Conservation (phyloP, 2,113 vertebrate species). For the Plecotus auritus region DNA sequence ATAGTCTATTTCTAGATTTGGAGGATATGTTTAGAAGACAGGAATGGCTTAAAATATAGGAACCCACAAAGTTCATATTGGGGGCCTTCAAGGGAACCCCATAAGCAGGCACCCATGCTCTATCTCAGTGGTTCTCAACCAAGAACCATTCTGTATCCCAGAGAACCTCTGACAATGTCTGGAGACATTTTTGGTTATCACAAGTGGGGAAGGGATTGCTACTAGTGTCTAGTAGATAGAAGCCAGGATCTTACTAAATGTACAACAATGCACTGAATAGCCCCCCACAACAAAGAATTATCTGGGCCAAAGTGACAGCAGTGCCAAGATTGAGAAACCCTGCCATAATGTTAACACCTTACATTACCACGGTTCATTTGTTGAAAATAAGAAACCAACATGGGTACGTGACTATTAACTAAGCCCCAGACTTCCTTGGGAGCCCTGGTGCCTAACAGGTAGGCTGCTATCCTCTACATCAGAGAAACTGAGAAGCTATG, state of each 20-base stretch:
- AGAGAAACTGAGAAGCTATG: background rate
- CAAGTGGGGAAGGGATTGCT: background rate
- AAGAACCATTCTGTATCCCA: background rate
- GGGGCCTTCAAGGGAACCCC: background rate
- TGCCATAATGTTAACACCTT: background rate
- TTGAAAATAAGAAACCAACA: constrained; percentile 18
- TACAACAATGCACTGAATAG: background rate
- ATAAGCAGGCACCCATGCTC: background rate
- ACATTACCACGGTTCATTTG: background rate
- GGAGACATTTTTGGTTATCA: background rate
- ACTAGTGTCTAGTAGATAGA: background rate
- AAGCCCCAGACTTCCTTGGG: background rate
- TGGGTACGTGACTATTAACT: background rate
- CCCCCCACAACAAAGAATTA: background rate
- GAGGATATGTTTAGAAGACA: background rate
- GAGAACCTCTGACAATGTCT: background rate
- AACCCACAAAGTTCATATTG: background rate
- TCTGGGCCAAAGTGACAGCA: background rate
- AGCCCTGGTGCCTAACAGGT: background rate
- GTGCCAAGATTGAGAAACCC: background rate
- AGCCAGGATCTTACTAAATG: background rate
- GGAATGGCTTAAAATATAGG: background rate
- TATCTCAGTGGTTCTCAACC: background rate
- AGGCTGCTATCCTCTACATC: background rate
- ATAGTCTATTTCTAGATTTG: background rate